These are phyloP conservation scores for Lomographa bimaculata DNA, from an alignment of 2,888 invertebrate genomes.

Conservation along the genomic window DNA sequence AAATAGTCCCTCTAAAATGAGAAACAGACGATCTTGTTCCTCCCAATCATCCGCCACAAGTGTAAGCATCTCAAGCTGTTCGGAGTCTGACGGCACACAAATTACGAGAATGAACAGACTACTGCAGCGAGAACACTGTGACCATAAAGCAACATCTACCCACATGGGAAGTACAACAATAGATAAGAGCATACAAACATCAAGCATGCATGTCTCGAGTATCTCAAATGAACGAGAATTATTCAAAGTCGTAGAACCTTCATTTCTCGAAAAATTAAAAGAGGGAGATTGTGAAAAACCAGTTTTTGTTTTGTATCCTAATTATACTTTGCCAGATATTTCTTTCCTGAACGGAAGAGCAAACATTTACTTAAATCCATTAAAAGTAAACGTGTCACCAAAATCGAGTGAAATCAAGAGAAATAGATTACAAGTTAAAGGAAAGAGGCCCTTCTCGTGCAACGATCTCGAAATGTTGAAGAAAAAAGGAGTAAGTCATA, in stretches of 20 bases:
- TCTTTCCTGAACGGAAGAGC: constrained; percentile 87
- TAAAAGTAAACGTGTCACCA: constrained; percentile 80
- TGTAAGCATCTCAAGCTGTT: constrained; percentile 80
- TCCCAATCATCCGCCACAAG: constrained; percentile 80
- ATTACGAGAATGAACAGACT: constrained; percentile 74
- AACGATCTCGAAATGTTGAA: constrained; percentile 92
- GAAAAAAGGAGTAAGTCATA: constrained; percentile 91
- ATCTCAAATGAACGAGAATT: constrained; percentile 73
- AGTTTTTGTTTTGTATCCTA: constrained; percentile 95
- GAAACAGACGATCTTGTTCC: constrained; percentile 71
- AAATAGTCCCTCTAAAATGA: constrained; percentile 72
- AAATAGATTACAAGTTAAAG: constrained; percentile 64
- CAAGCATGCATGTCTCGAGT: constrained; percentile 69
- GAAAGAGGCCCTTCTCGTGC: constrained; percentile 89
- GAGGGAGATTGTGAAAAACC: constrained; percentile 87
- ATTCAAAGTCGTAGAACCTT: constrained; percentile 86
- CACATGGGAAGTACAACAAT: constrained; percentile 83
- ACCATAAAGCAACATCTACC: constrained; percentile 76
- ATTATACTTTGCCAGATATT: constrained; percentile 94
- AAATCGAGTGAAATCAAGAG: constrained; percentile 67
- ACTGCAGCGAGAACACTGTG: constrained; percentile 63
- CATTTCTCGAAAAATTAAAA: constrained; percentile 87
- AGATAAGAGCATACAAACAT: constrained; percentile 91
- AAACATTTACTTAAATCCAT: constrained; percentile 90
- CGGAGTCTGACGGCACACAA: constrained; percentile 81